Base-by-base conservation (phyloP, 2,888 invertebrate species). In the Pristionchus maxplancki region DNA sequence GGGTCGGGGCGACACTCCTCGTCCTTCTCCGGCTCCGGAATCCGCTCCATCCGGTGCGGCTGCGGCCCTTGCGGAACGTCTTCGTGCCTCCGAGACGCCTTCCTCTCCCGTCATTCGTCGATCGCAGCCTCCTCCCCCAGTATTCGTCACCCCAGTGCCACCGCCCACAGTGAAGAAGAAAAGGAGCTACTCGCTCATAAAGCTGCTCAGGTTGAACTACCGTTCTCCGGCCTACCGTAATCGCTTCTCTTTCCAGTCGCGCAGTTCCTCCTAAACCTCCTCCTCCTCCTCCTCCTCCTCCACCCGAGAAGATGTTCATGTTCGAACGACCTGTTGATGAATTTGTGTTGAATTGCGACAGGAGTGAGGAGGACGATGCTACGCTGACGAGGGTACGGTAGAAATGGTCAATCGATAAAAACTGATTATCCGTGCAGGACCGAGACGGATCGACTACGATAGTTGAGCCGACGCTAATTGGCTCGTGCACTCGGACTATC, bases 241-340 rank as follows among this genome's bases (percentile, higher is more conserved):
- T 28, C 44, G 0, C 31, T 15, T 74, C 34, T 20, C 17, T 17
- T 48, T 78, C 34, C 78, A 78, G 78, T 48, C 40, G 78, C n/a
- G 78, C 44, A 31, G 53, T 28, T 5, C 31, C 53, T 31, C 53
- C 34, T 1, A 83, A 58, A 34, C 82, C 53, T 24, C 81, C 50
- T 48, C 81, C 81, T 17, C 53, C n/a, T 48, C n/a, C 44, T 2
- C 37, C 40, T 20, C 40, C n/a, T 4, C n/a, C n/a, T n/a, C n/a
- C n/a, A n/a, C 50, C 67, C 17, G 85, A 88, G 31, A 87, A 82
- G 17, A 28, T 89, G n/a, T 90, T 87, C 88, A 86, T 89, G 89
- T 90, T 89, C 81, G 90, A 90, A n/a, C 84, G 82, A 20, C 90
- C 90, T 17, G 86, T 86, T 17, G 89, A 89, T 28, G 89, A 90